Conservation (phyloP, 2,113 vertebrate genomes). For the Lycaon pictus region DNA sequence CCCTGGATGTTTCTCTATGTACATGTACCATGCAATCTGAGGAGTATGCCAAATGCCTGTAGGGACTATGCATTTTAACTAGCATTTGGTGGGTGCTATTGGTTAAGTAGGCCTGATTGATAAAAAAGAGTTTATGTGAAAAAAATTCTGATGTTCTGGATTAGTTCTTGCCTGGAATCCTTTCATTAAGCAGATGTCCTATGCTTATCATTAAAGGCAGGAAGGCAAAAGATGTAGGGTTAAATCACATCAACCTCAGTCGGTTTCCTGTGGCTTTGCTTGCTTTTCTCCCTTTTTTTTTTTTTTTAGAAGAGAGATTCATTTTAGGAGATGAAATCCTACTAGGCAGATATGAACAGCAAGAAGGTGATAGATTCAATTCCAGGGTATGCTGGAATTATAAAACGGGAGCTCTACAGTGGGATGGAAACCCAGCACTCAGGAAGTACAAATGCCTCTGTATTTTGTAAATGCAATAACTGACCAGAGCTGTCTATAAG, state of each 20-base stretch:
- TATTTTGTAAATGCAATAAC: background rate
- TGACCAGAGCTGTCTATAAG: background rate
- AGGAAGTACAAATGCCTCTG: background rate
- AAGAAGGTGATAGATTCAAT: background rate
- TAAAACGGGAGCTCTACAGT: background rate
- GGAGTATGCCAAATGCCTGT: background rate
- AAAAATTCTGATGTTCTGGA: constrained; percentile 21
- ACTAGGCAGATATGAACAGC: background rate
- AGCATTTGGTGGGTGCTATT: background rate
- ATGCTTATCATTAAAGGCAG: background rate
- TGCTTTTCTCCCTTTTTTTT: background rate
- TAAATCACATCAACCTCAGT: background rate
- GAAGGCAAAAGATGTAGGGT: background rate
- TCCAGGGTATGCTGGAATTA: background rate
- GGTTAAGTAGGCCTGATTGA: background rate
- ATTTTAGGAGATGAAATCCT: constrained; percentile 14
- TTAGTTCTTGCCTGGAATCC: background rate
- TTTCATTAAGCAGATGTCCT: background rate
- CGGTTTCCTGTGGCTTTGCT: constrained; percentile 13
- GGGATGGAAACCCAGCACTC: background rate
- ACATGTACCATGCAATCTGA: background rate
- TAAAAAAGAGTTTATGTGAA: background rate
- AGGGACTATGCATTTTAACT: background rate
- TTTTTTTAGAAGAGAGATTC: background rate
- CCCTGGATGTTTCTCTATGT: background rate